Percentiles rank a stretch among this genome's conserved stretches.
Conservation (phyloP, 1,140 invertebrate species). For the Drosophila ananassae region DNA sequence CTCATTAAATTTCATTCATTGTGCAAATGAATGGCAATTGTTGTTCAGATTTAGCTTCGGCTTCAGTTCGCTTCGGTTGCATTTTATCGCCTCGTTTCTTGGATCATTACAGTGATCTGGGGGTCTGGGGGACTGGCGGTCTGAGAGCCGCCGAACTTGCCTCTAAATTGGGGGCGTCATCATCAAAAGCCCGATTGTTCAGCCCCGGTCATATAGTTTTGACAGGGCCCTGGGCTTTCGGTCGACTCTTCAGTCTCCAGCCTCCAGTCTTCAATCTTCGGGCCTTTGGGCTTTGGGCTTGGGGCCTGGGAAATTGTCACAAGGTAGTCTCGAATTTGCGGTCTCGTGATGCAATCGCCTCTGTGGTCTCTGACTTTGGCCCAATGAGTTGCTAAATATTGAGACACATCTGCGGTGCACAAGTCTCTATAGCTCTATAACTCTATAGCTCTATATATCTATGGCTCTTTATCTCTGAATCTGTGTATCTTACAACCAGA, state of each 20-base stretch:
- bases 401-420: conserved; percentile 4
- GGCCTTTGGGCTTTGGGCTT: not conserved
- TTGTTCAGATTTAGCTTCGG: conserved; percentile 15
- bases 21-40: conserved; percentile 73
- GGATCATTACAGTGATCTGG: conserved; percentile 19
- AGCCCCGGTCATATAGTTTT: conserved; percentile 10
- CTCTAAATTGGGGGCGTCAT: conserved; percentile 41
- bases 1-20: conserved; percentile 71
- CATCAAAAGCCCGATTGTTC: conserved; percentile 34
- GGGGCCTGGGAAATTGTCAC: conserved; percentile 40
- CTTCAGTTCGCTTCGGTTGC: conserved; percentile 16
- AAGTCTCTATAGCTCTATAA: not conserved
- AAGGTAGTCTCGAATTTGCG: conserved; percentile 23
- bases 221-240: conserved; percentile 4
- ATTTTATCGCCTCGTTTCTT: conserved; percentile 55
- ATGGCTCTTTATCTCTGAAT: not conserved
- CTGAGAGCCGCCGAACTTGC: conserved; percentile 11
- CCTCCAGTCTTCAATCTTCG: too few species aligned
- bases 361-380: conserved; percentile 37
- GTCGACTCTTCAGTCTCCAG: too few species aligned
- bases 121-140: not conserved
- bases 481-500: too few species aligned
- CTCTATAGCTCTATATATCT: not conserved
- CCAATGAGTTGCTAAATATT: conserved; percentile 41
- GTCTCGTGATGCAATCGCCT: conserved; percentile 34